These are phyloP conservation scores for Metopia argyrocephala DNA, from an alignment of 2,888 invertebrate species.

Conservation along the genomic window DNA sequence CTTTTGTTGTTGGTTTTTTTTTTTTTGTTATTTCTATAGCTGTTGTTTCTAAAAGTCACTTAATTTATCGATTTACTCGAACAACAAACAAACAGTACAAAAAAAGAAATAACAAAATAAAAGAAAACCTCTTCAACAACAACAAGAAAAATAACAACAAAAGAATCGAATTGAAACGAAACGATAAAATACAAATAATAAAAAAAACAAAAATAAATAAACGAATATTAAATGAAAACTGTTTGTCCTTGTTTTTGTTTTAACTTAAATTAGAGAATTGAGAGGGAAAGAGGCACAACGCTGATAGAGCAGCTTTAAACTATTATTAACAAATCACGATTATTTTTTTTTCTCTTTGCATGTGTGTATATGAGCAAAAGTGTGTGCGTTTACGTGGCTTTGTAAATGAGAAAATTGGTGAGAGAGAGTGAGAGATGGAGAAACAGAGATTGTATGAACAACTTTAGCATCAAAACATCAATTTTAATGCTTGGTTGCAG, in stretches of 20 bases:
- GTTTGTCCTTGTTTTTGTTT: neutral
- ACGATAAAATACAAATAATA: neutral
- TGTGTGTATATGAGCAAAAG: neutral
- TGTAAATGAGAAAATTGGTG: neutral
- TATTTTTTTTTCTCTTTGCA: too few species aligned
- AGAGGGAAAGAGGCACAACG: neutral
- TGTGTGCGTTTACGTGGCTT: neutral
- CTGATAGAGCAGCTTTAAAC: neutral
- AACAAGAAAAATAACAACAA: conserved; percentile 11
- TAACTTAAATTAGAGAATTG: too few species aligned
- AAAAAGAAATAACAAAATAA: conserved; percentile 3
- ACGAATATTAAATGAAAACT: neutral
- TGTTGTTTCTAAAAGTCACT: conserved; percentile 55
- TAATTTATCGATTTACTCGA: conserved; percentile 60
- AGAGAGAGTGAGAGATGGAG: neutral
- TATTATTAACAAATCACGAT: neutral
- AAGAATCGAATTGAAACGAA: neutral
- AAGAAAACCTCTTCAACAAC: neutral
- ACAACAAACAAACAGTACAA: conserved; percentile 37
- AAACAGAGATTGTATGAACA: neutral
- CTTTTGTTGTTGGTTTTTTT: conserved; percentile 9
- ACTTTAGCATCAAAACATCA: conserved; percentile 54
- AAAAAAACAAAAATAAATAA: neutral
- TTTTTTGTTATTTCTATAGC: neutral
- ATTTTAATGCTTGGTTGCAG: conserved; percentile 54